Evolutionary conservation across 2,888 invertebrate species (phyloP), one percentile per base, ranked within the genome.

Genomic region (Azorinus chamasolen): DNA sequence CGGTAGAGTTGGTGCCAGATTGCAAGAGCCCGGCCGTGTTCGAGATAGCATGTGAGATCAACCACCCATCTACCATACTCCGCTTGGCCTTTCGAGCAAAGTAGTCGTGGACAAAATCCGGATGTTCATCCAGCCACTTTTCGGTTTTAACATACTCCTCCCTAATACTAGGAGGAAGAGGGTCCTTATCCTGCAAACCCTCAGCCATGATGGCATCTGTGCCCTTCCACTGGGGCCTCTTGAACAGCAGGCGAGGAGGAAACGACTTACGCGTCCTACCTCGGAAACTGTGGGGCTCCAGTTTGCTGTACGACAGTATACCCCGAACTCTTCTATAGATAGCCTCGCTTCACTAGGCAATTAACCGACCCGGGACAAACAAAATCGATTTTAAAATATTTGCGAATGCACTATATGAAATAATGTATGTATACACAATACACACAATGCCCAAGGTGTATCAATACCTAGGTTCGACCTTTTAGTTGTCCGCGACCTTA

Each of bases 111-210:
- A 97, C 96, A 93, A 98, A 98, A 93, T 97, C 97, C 88, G 97
- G 97, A 94, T 98, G 98, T 93, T 98, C 98, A 94, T 98, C 98
- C 87, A 98, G 95, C 98, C 98, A 98, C 89, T 97, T 96, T 94
- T 98, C 98, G 94, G 98, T 97, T 84, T 79, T 71, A 10, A 86
- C 90, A 66, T 87, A 89, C 54, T 90, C 90, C 71, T 89, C 88
- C 25, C 79, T 64, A 16, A 53, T 57, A 43, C 72, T 79, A 18
- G 82, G 79, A n/a, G 80, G 69, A 54, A 81, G 70, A 24, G 83
- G 68, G 53, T 85, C 85, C 58, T 59, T 78, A 45, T 82, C 81
- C 48, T 73, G 78, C 48, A 39, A 66, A 66, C 74, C 76, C 66
- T 78, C 85, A 50, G 83, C 65, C 77, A 81, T 83, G 53, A 75